Evolutionary conservation across 2,113 vertebrate species (phyloP), one percentile per base, ranked within the genome.

Genomic region (Epinephelus cyanopodus): DNA sequence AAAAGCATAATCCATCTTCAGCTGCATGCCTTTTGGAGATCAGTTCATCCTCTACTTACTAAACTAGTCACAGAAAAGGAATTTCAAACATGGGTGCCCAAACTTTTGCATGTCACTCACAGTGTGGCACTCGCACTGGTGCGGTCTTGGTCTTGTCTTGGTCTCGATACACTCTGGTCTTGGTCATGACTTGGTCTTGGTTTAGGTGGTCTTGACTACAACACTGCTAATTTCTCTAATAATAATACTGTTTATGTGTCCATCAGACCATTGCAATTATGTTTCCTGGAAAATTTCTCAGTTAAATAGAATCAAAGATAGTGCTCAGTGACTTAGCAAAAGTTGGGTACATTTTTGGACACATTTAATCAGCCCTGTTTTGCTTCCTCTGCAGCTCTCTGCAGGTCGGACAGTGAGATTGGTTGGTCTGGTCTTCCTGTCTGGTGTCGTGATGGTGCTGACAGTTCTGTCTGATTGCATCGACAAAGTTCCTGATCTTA

Each of bases 381-480:
- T 29, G n/a, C 64, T 54, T 33, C 18, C 3, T 25, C 61, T 2
- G 39, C 61, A 33, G 47, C 27, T 29, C 37, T 37, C 47, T 27
- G 45, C 60, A 29, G 45, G 70, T 66, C 27, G 1, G 19, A 1
- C 48, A 0, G 45, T 53, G 56, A 82, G 68, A 74, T 82, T 17
- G 73, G 71, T 66, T 14, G 6, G 53, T 79, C 54, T 75, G 33
- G 13, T 75, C 60, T n/a, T 15, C 62, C 33, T 21, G 62, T 57
- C 14, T 5, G 21, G 18, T 62, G 47, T 57, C 3, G 33, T 45
- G 52, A 37, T 10, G 53, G 19, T 8, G 21, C 68, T 5, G 4
- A 65, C 45, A 69, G 27, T 23, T 71, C 79, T 25, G 56, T 74
- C 73, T 84, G 64, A 83, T 87, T 89, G 29, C 47, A 52, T 60